phyloP scores from a whole-genome alignment of 2,797 vertebrate species.

The Acipenser ruthenus region DNA sequence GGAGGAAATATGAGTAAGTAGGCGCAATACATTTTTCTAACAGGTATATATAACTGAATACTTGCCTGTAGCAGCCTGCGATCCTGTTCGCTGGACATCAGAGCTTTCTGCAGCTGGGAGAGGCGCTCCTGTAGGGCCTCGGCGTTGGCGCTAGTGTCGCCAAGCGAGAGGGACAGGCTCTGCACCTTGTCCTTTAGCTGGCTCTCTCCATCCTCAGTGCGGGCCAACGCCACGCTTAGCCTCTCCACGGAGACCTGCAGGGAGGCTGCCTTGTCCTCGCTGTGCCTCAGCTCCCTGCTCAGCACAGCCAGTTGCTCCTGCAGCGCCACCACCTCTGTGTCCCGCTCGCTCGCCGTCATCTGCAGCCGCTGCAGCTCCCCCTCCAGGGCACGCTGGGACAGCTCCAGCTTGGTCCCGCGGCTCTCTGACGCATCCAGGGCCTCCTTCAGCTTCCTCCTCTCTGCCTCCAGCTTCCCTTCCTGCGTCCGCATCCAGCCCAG shows the following conservation, averaged over 20 bases:
- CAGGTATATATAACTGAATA: background rate
- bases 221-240: slow-evolving; percentile 42
- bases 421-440: slow-evolving; percentile 52
- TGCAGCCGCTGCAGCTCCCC: slow-evolving; percentile 60
- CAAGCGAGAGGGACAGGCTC: slow-evolving; percentile 45
- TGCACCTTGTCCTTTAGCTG: slow-evolving; percentile 59
- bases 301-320: slow-evolving; percentile 50
- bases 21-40: too few species aligned
- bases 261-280: slow-evolving; percentile 45
- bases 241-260: slow-evolving; percentile 48
- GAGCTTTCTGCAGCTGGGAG: slow-evolving; percentile 52
- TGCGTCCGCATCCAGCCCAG: slow-evolving; percentile 39
- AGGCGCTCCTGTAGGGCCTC: slow-evolving; percentile 54
- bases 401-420: slow-evolving; percentile 49
- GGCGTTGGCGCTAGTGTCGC: slow-evolving; percentile 38
- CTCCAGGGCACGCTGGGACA: slow-evolving; percentile 50
- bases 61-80: slow-evolving; percentile 63
- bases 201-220: slow-evolving; percentile 55
- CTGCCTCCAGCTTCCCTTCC: slow-evolving; percentile 43
- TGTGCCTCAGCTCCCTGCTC: slow-evolving; percentile 53
- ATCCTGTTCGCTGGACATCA: slow-evolving; percentile 60
- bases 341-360: slow-evolving; percentile 48
- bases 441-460: slow-evolving; percentile 54
- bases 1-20: too few species aligned
- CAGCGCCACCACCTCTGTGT: slow-evolving; percentile 45